A percentile compares a stretch with the other conserved stretches of the same genome.
These are phyloP conservation scores for Equus przewalskii DNA, from an alignment of 2,113 vertebrate genomes.

Conservation along the genomic window DNA sequence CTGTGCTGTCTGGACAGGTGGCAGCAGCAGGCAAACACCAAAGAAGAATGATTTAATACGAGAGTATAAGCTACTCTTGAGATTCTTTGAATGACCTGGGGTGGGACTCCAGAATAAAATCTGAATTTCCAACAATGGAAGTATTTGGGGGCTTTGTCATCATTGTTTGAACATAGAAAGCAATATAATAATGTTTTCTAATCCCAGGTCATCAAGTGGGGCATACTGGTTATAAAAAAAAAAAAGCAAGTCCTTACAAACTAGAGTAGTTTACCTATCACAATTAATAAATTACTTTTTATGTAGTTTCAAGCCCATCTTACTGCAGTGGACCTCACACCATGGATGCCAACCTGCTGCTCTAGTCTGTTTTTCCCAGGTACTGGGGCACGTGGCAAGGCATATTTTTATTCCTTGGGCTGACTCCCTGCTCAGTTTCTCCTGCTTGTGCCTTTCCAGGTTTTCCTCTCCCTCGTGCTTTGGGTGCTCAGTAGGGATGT, in stretches of 20 bases:
- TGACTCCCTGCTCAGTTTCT: neutral
- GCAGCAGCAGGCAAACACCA: neutral
- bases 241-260: neutral
- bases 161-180: neutral
- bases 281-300: neutral
- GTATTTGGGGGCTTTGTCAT: neutral
- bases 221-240: neutral
- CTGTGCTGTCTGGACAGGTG: neutral
- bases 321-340: neutral
- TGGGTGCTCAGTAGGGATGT: neutral
- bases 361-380: neutral
- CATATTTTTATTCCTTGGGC: neutral
- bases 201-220: neutral
- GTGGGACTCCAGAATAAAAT: neutral
- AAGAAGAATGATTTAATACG: neutral
- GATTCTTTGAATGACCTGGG: neutral
- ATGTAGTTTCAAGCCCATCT: neutral
- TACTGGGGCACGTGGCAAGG: neutral
- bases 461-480: neutral
- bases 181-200: neutral
- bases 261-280: neutral
- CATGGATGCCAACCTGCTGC: neutral
- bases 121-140: neutral
- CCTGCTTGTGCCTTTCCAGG: neutral
- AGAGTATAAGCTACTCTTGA: neutral